Percentiles rank a stretch among this genome's conserved stretches.
Evolutionary conservation across 2,113 vertebrate species (phyloP).

Genomic region (Periophthalmus modestus): DNA sequence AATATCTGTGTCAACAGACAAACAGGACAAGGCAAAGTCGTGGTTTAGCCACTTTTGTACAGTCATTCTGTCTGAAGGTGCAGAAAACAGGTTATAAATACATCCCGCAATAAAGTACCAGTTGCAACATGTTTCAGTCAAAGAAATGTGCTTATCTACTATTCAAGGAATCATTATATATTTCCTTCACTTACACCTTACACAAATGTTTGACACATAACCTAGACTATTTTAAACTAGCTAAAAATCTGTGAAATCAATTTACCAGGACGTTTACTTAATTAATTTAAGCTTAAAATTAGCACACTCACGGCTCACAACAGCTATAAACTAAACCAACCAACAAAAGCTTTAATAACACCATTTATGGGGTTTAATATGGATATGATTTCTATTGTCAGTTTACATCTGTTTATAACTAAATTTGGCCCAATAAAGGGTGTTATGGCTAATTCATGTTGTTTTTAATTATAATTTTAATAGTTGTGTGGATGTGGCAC

Average conservation of each 20-base stretch:
- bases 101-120: neutral
- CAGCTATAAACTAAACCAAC: neutral
- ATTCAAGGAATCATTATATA: neutral
- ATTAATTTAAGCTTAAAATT: constrained; percentile 1
- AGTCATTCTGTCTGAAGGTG: constrained; percentile 1
- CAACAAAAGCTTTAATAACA: neutral
- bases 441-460: constrained; percentile 17
- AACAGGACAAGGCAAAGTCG: constrained; percentile 2
- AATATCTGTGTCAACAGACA: constrained; percentile 8
- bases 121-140: neutral
- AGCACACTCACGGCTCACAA: neutral
- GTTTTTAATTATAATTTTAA: constrained; percentile 11
- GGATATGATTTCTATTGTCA: constrained; percentile 5
- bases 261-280: neutral
- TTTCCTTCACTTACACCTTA: neutral
- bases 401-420: constrained; percentile 6
- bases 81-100: neutral
- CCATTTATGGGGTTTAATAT: constrained; percentile 24
- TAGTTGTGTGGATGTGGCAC: constrained; percentile 10
- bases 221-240: neutral
- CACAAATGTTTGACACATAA: neutral
- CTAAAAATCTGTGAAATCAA: neutral
- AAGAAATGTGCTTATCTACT: neutral
- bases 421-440: neutral
- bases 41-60: neutral